These are phyloP conservation scores for Pachyseris speciosa DNA, from an alignment of 64 coral and sea anemone species.

Conservation along the genomic window DNA sequence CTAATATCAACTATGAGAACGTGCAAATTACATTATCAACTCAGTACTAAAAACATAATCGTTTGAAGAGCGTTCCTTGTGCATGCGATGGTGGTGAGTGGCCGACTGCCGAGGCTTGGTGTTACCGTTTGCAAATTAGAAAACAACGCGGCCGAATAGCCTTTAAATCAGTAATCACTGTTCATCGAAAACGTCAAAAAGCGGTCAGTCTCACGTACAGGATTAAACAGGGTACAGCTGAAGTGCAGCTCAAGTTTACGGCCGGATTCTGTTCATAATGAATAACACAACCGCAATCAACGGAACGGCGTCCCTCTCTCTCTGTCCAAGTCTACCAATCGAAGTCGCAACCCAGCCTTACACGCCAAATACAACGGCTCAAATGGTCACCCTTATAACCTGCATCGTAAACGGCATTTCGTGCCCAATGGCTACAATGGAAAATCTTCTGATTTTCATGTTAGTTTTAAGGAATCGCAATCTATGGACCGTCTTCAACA, in stretches of 20 bases:
- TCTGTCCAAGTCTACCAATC: not conserved
- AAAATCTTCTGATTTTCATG: not conserved
- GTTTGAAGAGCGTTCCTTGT: too few relatives aligned
- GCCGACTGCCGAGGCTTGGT: too few relatives aligned
- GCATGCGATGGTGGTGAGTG: too few relatives aligned
- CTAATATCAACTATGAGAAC: too few relatives aligned
- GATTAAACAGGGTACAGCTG: not conserved
- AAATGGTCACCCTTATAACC: not conserved
- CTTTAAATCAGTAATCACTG: too few relatives aligned
- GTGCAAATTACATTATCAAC: too few relatives aligned
- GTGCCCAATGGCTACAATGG: not conserved
- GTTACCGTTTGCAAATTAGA: too few relatives aligned
- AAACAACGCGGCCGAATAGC: too few relatives aligned
- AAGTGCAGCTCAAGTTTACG: too few relatives aligned
- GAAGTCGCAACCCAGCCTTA: not conserved
- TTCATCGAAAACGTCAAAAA: too few relatives aligned
- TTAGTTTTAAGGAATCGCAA: not conserved
- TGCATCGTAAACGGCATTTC: slow-evolving; percentile 30
- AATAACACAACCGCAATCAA: not conserved
- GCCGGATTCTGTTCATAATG: not conserved
- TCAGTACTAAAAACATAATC: too few relatives aligned
- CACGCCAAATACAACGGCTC: not conserved
- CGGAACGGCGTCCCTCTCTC: not conserved
- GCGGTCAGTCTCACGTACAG: too few relatives aligned
- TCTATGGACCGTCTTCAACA: not conserved